Evolutionary conservation across 2,888 invertebrate genomes (phyloP).

Genomic region (Orthonevra nobilis): DNA sequence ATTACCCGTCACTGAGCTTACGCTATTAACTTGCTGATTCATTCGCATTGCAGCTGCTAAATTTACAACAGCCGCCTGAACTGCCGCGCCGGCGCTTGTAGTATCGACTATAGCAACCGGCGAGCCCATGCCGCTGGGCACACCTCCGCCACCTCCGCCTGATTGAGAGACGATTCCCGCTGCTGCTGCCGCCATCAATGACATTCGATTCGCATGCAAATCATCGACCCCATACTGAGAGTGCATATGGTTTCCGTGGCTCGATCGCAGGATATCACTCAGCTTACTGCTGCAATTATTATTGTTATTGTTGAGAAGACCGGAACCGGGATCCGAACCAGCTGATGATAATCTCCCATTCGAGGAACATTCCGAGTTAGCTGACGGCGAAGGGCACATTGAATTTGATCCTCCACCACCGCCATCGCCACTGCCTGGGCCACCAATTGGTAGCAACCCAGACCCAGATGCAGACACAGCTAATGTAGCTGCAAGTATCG

Average conservation of each 20-base stretch:
- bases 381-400: conserved; percentile 90
- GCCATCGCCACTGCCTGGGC: conserved; percentile 73
- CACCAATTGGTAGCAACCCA: conserved; percentile 82
- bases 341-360: conserved; percentile 90
- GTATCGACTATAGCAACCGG: conserved; percentile 80
- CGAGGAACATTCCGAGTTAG: conserved; percentile 92
- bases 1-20: conserved; percentile 31
- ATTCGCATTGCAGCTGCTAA: conserved; percentile 89
- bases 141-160: conserved; percentile 81
- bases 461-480: conserved; percentile 84
- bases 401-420: conserved; percentile 81
- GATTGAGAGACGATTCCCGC: conserved; percentile 84
- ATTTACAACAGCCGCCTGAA: conserved; percentile 88
- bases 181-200: conserved; percentile 86
- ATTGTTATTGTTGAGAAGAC: conserved; percentile 81
- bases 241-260: conserved; percentile 75
- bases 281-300: conserved; percentile 81
- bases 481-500: conserved; percentile 84
- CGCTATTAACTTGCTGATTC: conserved; percentile 75
- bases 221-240: conserved; percentile 85
- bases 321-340: conserved; percentile 86
- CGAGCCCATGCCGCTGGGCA: conserved; percentile 79
- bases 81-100: conserved; percentile 82
- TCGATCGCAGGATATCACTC: conserved; percentile 77
- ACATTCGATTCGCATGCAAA: conserved; percentile 84